phyloP scores from a whole-genome alignment of 2,113 vertebrate genomes.

The Cettia cetti region DNA sequence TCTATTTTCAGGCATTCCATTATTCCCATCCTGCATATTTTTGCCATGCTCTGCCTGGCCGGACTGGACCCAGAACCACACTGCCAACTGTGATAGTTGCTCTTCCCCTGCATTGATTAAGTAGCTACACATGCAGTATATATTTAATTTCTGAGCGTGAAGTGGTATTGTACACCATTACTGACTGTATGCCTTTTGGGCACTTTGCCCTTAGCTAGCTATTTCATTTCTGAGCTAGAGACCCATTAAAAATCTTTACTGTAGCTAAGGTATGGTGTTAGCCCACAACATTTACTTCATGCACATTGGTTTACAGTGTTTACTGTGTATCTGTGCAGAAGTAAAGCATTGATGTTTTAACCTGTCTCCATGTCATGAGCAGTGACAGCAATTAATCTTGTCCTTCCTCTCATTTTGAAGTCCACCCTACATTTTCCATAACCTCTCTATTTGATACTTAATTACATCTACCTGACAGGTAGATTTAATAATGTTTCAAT shows the following conservation, averaged over 20 bases:
- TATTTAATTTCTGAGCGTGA: neutral
- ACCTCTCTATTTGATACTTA: neutral
- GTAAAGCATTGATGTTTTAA: neutral
- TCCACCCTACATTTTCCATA: neutral
- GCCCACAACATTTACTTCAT: neutral
- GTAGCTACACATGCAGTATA: neutral
- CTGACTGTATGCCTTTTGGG: neutral
- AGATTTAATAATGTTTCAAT: neutral
- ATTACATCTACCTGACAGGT: neutral
- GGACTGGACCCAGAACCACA: neutral
- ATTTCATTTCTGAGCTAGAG: neutral
- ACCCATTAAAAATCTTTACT: neutral
- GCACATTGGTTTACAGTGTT: neutral
- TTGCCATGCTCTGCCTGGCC: fast-evolving
- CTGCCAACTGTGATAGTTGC: neutral
- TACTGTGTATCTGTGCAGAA: neutral
- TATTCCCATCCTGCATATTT: neutral
- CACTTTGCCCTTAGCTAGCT: neutral
- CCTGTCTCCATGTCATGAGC: neutral
- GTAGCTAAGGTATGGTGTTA: neutral
- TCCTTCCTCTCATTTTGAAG: neutral
- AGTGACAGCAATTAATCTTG: neutral
- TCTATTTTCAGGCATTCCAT: neutral
- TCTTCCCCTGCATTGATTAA: neutral
- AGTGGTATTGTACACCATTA: neutral